These are phyloP conservation scores for Heteromurus nitidus DNA, from an alignment of 2,888 invertebrate genomes.

Conservation along the genomic window DNA sequence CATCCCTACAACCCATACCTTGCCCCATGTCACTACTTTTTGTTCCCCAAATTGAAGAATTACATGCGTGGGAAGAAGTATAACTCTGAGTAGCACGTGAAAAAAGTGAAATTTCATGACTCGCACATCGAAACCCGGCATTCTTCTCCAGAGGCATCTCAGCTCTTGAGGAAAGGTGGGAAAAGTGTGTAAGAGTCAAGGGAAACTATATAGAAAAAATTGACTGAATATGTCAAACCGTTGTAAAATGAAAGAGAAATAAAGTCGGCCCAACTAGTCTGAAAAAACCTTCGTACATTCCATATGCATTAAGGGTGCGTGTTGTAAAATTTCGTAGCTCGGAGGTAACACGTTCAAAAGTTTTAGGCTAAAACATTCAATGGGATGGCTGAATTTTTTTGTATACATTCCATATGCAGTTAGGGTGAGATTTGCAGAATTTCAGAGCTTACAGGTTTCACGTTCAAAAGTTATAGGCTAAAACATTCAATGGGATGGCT, in stretches of 20 bases:
- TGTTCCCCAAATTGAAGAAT: slow-evolving; percentile 27
- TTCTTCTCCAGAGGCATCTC: slow-evolving; percentile 43
- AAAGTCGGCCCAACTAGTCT: background rate
- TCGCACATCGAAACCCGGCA: slow-evolving; percentile 6
- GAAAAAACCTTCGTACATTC: background rate
- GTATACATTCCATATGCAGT: no score
- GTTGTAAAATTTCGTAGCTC: no score
- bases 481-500: no score
- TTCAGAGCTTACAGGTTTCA: no score
- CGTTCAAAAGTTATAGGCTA: no score
- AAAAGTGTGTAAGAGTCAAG: slow-evolving; percentile 8
- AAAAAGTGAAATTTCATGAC: slow-evolving; percentile 25
- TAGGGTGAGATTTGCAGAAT: no score
- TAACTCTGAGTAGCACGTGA: slow-evolving; percentile 3
- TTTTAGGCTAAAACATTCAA: no score
- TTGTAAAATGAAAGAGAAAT: background rate
- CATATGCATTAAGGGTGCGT: no score
- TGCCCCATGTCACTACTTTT: slow-evolving; percentile 38
- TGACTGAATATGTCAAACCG: background rate
- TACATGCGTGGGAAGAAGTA: slow-evolving; percentile 31
- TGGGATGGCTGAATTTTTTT: no score
- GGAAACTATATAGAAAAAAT: slow-evolving; percentile 34
- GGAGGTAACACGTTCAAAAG: no score
- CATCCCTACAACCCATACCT: slow-evolving; percentile 45
- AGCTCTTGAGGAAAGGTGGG: slow-evolving; percentile 25